A percentile compares a stretch with the other conserved stretches of the same genome.
phyloP scores from a whole-genome alignment of 1,140 invertebrate genomes.

The Trichonephila clavata region DNA sequence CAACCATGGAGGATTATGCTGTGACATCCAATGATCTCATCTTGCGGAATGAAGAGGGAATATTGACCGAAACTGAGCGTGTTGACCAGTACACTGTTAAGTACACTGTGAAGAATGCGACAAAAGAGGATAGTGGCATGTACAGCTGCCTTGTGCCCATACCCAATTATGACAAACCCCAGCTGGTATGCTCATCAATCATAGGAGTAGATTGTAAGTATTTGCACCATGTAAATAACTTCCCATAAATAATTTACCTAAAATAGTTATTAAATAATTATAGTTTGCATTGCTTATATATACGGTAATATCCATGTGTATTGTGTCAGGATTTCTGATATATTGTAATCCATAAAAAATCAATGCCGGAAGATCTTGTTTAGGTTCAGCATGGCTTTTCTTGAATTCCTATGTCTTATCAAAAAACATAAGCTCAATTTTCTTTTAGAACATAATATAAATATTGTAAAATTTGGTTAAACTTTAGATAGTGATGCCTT shows the following conservation, averaged over 20 bases:
- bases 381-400: too few species aligned
- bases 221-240: not conserved
- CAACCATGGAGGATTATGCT: not conserved
- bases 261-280: not conserved
- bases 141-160: not conserved
- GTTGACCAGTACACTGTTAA: not conserved
- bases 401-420: too few species aligned
- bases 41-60: not conserved
- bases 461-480: too few species aligned
- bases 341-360: too few species aligned
- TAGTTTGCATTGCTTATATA: too few species aligned
- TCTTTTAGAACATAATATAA: too few species aligned
- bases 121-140: not conserved
- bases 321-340: too few species aligned
- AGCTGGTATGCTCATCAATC: not conserved
- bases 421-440: too few species aligned
- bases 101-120: slow-evolving; percentile 2
- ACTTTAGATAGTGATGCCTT: too few species aligned
- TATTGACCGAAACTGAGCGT: not conserved
- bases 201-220: slow-evolving; percentile 44
- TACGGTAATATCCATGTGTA: too few species aligned
- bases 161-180: not conserved
- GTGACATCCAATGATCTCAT: slow-evolving; percentile 5
- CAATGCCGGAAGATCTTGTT: too few species aligned
- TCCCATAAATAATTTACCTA: too few species aligned